Base-by-base conservation (phyloP, 2,888 invertebrate species). In the Xestia rhomboidea region DNA sequence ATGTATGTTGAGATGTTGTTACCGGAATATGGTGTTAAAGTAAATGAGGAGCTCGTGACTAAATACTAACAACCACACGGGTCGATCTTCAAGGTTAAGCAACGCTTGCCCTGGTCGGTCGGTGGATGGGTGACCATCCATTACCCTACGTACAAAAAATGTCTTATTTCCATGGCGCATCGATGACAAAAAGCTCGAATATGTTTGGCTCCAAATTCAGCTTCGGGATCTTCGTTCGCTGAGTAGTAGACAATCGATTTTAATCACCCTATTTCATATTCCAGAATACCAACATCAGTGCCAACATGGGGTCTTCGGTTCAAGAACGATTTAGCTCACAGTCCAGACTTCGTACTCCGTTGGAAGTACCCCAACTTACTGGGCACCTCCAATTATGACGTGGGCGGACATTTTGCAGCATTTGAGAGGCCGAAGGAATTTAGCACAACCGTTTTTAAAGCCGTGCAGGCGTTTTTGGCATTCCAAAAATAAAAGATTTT, bases 341-440 rank as follows among this genome's bases (percentile, higher is more conserved):
- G 95, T 18, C 97, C 98, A 0, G 97, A 98, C 82, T 97, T 96
- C 77, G 92, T 98, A 4, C 89, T 98, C 0, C 95, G 96, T 51
- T 96, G 97, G 82, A 97, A 97, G 90, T 98, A 96, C 89, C 93
- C 93, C 8, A 98, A 98, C 89, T 89, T 99, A 6, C 95, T 98
- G 7, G 98, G 98, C 11, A 97, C 97, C 71, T 97, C 97, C 0
- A 97, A 97, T 72, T 93, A 97, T 79, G 94, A 97, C 0, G 93
- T 97, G 1, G 99, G 98, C 0, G 99, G 99, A 0, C 99, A 99
- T 93, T 99, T 98, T 93, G 98, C 98, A 0, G 98, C 99, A 0
- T 97, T 99, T 68, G 98, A 99, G 93, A 97, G 97, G 81, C 99
- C 99, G 0, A 93, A 97, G 74, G 92, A 98, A 2, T 93, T 99